Evolutionary conservation across 2,113 vertebrate genomes (phyloP).

Genomic region (Stegostoma tigrinum): DNA sequence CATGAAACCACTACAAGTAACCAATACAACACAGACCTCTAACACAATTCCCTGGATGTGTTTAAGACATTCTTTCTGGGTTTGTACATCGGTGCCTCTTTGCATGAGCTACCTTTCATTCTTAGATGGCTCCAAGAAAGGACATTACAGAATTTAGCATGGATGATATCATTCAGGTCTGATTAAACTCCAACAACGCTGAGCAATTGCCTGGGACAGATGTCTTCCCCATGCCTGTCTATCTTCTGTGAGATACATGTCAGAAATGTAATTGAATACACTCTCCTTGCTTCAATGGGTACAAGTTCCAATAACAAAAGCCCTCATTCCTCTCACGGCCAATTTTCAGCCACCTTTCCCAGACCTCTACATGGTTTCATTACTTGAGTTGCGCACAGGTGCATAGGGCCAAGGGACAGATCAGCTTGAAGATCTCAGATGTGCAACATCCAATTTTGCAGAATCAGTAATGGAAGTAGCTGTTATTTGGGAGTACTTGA

Average conservation of each 20-base stretch:
- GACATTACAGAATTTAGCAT: neutral
- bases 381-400: too few species aligned
- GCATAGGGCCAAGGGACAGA: too few species aligned
- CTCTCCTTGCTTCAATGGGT: too few species aligned
- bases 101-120: neutral
- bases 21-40: neutral
- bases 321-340: too few species aligned
- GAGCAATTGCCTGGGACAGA: too few species aligned
- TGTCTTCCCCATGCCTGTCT: too few species aligned
- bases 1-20: neutral
- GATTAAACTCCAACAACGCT: neutral
- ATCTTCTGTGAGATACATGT: too few species aligned
- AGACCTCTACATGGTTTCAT: too few species aligned
- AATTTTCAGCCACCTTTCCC: too few species aligned
- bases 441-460: neutral
- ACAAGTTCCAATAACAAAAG: too few species aligned
- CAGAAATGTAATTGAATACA: too few species aligned
- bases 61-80: neutral
- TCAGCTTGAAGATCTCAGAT: neutral
- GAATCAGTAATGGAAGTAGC: neutral
- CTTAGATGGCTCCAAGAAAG: neutral
- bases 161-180: neutral
- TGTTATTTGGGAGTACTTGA: neutral
- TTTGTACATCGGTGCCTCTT: neutral
- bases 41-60: neutral